Conservation (phyloP, 2,113 vertebrate species). For the Phrynocephalus versicolor region DNA sequence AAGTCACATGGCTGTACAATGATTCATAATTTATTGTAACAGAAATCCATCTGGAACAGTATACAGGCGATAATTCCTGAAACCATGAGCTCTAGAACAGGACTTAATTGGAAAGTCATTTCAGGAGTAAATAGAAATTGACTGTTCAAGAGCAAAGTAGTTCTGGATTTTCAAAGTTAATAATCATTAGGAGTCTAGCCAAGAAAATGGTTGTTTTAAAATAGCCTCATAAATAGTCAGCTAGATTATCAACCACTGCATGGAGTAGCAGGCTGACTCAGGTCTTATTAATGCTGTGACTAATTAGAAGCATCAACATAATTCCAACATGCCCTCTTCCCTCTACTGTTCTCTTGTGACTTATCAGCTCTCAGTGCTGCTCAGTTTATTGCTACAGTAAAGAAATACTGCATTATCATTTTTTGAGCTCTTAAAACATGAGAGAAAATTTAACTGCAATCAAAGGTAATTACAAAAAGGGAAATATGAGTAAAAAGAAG, state of each 20-base stretch:
- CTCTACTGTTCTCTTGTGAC: background rate
- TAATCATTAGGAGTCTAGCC: background rate
- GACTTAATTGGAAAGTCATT: background rate
- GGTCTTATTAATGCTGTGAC: background rate
- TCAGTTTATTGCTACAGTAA: background rate
- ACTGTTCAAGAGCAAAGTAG: background rate
- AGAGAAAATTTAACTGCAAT: background rate
- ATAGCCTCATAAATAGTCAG: background rate
- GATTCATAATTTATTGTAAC: too few species aligned
- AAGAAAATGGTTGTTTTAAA: background rate
- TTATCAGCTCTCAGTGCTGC: background rate
- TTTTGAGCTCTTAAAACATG: background rate
- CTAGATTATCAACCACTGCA: background rate
- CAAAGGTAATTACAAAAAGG: background rate
- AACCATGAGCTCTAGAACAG: background rate
- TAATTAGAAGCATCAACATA: background rate
- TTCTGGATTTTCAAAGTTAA: background rate
- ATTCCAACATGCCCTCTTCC: background rate
- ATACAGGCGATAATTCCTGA: background rate
- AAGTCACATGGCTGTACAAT: too few species aligned
- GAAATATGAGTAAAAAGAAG: background rate
- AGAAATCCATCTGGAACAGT: background rate
- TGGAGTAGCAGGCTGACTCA: background rate
- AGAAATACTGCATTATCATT: background rate
- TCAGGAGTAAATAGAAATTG: background rate